Conservation (phyloP, 2,888 invertebrate species). For the Dastarcus helophoroides region DNA sequence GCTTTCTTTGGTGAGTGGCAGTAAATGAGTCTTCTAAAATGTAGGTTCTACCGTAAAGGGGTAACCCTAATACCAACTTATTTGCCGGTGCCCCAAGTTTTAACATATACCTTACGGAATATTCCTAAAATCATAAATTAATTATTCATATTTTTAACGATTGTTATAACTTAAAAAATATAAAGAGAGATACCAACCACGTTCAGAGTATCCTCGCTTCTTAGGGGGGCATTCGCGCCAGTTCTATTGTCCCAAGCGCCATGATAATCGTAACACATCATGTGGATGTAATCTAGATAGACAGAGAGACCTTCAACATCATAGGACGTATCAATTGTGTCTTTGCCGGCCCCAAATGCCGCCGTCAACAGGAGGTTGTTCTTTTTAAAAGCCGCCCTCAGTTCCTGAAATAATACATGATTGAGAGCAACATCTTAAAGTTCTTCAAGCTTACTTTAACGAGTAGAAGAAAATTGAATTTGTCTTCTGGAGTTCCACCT, state of each 20-base stretch:
- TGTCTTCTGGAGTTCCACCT: conserved; percentile 63
- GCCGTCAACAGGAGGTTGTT: conserved; percentile 64
- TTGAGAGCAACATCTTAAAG: background rate
- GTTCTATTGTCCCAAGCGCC: conserved; percentile 69
- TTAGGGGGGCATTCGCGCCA: conserved; percentile 69
- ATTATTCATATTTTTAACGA: background rate
- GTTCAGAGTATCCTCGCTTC: conserved; percentile 48
- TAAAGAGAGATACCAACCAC: conserved; percentile 43
- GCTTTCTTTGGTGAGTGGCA: conserved; percentile 24
- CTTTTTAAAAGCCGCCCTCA: conserved; percentile 57
- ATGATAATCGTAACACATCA: conserved; percentile 87
- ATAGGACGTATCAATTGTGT: conserved; percentile 66
- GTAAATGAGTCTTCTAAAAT: conserved; percentile 38
- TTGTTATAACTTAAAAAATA: background rate
- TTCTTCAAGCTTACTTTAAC: no score
- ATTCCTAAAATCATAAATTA: conserved; percentile 45
- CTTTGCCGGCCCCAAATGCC: conserved; percentile 67
- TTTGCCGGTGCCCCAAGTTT: conserved; percentile 59
- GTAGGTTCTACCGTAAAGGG: conserved; percentile 77
- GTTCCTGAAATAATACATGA: conserved; percentile 42
- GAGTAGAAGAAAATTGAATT: conserved; percentile 63
- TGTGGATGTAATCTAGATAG: conserved; percentile 61
- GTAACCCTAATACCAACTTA: conserved; percentile 72
- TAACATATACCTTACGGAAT: conserved; percentile 63
- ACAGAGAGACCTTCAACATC: conserved; percentile 58